Conservation (phyloP, 53 echinoderm and acorn worm genomes). For the Antedon mediterranea region DNA sequence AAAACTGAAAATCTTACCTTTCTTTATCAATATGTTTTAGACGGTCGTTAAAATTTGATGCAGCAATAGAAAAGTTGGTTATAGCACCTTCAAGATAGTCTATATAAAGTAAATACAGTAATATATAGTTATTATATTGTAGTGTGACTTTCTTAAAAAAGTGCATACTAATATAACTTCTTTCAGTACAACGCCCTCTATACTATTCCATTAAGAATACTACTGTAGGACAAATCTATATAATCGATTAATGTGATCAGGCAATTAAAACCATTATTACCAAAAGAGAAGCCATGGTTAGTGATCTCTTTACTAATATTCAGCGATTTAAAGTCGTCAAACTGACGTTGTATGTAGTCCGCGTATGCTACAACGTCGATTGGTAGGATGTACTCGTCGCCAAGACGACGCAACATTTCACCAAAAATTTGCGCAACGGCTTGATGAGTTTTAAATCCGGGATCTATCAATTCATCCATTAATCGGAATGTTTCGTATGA, state of each 20-base stretch:
- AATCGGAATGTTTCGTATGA: constrained; percentile 48
- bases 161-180: too few species aligned
- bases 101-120: background rate
- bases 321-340: background rate
- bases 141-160: too few species aligned
- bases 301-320: constrained; percentile 9
- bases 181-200: too few species aligned
- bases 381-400: constrained; percentile 21
- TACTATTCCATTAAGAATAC: too few species aligned
- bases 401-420: constrained; percentile 37
- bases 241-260: too few species aligned
- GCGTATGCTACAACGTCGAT: constrained; percentile 25
- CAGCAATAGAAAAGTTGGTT: background rate
- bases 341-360: background rate
- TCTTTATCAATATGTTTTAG: background rate
- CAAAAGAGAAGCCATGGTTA: constrained; percentile 20
- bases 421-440: constrained; percentile 33
- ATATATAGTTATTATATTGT: background rate
- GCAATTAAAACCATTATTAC: constrained; percentile 13
- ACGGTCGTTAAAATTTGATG: background rate
- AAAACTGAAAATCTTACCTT: background rate
- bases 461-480: constrained; percentile 55
- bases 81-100: constrained; percentile 14
- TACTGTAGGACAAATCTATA: too few species aligned
- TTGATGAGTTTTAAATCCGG: constrained; percentile 33